A percentile compares a stretch with the other conserved stretches of the same genome.
phyloP scores from a whole-genome alignment of 64 coral and sea anemone species.

The Dendrophyllia cribrosa region DNA sequence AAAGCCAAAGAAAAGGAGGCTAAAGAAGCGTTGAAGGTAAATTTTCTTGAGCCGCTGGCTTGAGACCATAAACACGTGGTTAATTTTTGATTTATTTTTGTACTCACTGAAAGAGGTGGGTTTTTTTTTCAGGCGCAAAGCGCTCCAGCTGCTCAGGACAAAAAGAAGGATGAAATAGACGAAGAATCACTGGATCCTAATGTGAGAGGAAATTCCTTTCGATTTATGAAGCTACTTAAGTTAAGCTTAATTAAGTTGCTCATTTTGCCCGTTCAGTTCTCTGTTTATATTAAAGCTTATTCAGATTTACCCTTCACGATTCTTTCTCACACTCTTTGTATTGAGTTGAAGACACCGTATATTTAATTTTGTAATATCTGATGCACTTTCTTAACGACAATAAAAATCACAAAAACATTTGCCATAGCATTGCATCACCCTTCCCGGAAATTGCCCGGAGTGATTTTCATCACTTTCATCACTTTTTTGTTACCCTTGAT shows the following conservation, averaged over 20 bases:
- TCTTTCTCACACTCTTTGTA: no score
- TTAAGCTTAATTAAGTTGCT: neutral
- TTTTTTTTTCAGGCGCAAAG: slow-evolving; percentile 54
- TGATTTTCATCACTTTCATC: no score
- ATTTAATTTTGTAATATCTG: no score
- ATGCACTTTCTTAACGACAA: no score
- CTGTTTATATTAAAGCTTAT: no score
- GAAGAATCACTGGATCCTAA: slow-evolving; percentile 97
- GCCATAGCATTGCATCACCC: slow-evolving; percentile 26
- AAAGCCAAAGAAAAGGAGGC: slow-evolving; percentile 99
- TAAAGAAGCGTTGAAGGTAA: slow-evolving; percentile 76
- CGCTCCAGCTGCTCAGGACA: slow-evolving; percentile 45
- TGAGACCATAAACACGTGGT: slow-evolving; percentile 9
- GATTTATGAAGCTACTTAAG: neutral
- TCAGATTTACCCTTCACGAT: no score
- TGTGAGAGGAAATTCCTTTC: slow-evolving; percentile 72
- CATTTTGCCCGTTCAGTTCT: neutral
- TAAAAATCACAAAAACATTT: neutral
- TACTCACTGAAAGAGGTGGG: slow-evolving; percentile 1
- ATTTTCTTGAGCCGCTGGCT: neutral
- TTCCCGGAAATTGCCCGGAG: neutral
- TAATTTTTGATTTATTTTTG: neutral
- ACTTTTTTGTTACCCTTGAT: no score
- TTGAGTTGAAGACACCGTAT: no score
- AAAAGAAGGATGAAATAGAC: slow-evolving; percentile 90